Percentiles rank a stretch among this genome's conserved stretches.
Conservation (phyloP, 2,888 invertebrate genomes). For the Pyrochroa serraticornis region DNA sequence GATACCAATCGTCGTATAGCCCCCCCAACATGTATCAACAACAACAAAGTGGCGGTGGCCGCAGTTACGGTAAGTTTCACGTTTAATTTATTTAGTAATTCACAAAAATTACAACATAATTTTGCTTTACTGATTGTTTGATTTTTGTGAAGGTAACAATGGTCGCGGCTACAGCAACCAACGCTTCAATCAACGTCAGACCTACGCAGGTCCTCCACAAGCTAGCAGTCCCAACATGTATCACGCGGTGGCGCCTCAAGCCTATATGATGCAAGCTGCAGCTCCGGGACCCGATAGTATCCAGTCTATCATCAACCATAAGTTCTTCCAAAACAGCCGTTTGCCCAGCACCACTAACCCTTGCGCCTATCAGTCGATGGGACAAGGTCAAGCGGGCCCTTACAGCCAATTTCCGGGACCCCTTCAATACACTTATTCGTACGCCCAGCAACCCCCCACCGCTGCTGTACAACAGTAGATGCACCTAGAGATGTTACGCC, state of each 20-base stretch:
- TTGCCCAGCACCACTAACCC: constrained; percentile 63
- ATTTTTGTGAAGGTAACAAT: constrained; percentile 55
- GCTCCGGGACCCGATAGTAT: constrained; percentile 58
- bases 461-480: constrained; percentile 74
- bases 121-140: constrained; percentile 36
- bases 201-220: constrained; percentile 47
- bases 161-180: constrained; percentile 47
- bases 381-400: constrained; percentile 57
- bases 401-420: constrained; percentile 74
- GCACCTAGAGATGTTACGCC: constrained; percentile 1
- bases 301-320: constrained; percentile 68
- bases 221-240: constrained; percentile 52
- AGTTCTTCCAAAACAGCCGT: constrained; percentile 74
- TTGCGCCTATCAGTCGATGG: constrained; percentile 67
- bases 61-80: constrained; percentile 43
- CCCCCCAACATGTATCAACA: constrained; percentile 45
- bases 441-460: constrained; percentile 70
- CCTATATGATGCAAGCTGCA: constrained; percentile 59
- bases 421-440: constrained; percentile 68
- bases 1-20: constrained; percentile 49
- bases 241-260: constrained; percentile 47
- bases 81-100: constrained; percentile 19
- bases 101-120: no score
- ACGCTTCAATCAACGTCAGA: constrained; percentile 45
- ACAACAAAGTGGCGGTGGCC: constrained; percentile 34